Conservation (phyloP, 2,888 invertebrate species). For the Sinotaia quadrata region DNA sequence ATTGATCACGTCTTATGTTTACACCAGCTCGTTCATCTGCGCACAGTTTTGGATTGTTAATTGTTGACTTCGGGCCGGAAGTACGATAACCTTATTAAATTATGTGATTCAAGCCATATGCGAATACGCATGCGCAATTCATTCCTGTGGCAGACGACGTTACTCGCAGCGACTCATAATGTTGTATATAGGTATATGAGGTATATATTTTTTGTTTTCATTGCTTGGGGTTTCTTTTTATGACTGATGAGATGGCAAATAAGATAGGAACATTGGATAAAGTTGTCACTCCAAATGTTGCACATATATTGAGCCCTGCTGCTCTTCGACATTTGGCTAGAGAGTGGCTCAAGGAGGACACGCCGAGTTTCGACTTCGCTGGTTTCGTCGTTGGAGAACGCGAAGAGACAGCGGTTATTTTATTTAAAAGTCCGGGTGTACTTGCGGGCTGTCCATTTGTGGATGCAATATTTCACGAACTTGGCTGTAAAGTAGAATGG, state of each 20-base stretch:
- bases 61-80: not conserved
- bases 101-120: not conserved
- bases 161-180: not conserved
- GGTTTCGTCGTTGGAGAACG: constrained; percentile 70
- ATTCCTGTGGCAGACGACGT: not conserved
- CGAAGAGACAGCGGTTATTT: constrained; percentile 62
- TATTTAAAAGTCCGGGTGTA: constrained; percentile 68
- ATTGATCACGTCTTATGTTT: too few species aligned
- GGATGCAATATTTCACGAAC: constrained; percentile 70
- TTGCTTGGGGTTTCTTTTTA: too few species aligned
- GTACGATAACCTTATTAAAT: not conserved
- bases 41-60: not conserved
- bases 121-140: not conserved
- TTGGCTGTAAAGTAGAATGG: constrained; percentile 70
- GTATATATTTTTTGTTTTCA: too few species aligned
- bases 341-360: constrained; percentile 69
- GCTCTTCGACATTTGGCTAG: constrained; percentile 59
- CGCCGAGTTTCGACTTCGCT: constrained; percentile 70
- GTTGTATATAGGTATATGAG: too few species aligned
- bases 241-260: not conserved
- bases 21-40: too few species aligned
- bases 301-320: constrained; percentile 68
- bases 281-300: constrained; percentile 45
- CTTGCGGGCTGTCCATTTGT: constrained; percentile 73
- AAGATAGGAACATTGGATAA: constrained; percentile 30